A percentile compares a stretch with the other conserved stretches of the same genome.
These are phyloP conservation scores for Drosophila sp. DNA, from an alignment of 1,140 invertebrate species.

Conservation along the genomic window DNA sequence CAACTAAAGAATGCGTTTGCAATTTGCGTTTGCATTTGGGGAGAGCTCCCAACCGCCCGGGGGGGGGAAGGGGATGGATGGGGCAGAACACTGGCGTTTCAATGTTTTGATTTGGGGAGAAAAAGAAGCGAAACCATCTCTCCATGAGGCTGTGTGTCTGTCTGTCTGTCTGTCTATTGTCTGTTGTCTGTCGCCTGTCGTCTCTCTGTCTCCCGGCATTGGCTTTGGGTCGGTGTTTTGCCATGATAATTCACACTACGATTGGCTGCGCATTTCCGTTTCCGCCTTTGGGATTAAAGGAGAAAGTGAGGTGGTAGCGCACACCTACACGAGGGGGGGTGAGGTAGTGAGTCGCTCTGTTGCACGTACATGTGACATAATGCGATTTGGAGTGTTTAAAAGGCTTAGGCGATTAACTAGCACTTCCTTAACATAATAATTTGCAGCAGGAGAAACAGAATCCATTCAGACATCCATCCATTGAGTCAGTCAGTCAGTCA, in stretches of 20 bases:
- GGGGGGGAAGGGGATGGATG: not conserved
- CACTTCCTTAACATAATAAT: conserved; percentile 33
- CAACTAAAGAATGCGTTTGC: conserved; percentile 30
- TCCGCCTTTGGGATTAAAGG: conserved; percentile 18
- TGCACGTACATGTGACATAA: conserved; percentile 22
- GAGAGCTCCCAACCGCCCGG: not conserved
- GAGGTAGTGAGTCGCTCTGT: not conserved
- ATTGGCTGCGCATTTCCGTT: conserved; percentile 31
- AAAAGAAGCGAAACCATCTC: not conserved
- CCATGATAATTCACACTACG: conserved; percentile 32
- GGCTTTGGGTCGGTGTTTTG: conserved; percentile 21
- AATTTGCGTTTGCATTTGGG: conserved; percentile 33
- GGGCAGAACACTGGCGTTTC: not conserved
- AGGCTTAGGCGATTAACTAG: conserved; percentile 28
- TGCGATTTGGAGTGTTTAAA: conserved; percentile 28
- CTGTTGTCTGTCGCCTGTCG: not conserved
- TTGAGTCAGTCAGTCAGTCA: not conserved
- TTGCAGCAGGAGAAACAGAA: conserved; percentile 13
- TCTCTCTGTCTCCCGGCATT: conserved; percentile 4
- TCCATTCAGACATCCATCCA: conserved; percentile 4
- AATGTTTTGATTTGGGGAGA: conserved; percentile 16
- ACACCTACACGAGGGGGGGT: not conserved
- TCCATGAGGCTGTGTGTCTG: conserved; percentile 5
- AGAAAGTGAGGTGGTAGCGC: not conserved
- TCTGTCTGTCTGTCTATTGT: not conserved